Percentiles rank a stretch among this genome's conserved stretches.
Evolutionary conservation across 2,113 vertebrate genomes (phyloP).

Genomic region (Tupaia chinensis): DNA sequence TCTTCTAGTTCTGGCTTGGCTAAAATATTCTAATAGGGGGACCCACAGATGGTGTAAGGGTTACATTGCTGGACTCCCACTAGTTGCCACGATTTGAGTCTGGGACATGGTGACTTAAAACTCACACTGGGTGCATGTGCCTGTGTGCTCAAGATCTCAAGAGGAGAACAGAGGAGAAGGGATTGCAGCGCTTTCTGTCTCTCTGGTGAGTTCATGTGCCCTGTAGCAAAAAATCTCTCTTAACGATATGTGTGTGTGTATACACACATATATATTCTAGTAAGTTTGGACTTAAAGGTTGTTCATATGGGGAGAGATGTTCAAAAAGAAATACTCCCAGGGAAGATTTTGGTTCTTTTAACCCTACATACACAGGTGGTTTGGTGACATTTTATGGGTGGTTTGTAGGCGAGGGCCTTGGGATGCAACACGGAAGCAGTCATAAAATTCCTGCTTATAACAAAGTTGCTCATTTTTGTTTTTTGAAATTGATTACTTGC

Average conservation of each 20-base stretch:
- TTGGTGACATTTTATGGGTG: not conserved
- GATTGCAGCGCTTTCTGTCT: too few relatives aligned
- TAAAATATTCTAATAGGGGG: not conserved
- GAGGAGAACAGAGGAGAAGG: too few relatives aligned
- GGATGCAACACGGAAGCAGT: fast-evolving
- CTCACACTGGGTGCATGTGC: too few relatives aligned
- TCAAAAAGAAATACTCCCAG: not conserved
- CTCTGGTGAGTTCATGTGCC: too few relatives aligned
- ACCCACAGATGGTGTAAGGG: too few relatives aligned
- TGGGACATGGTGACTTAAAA: too few relatives aligned
- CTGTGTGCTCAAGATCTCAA: too few relatives aligned
- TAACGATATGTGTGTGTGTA: too few relatives aligned
- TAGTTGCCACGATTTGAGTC: too few relatives aligned
- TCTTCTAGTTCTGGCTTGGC: not conserved
- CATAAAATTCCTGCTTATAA: not conserved
- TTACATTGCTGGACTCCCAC: too few relatives aligned
- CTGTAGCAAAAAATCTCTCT: too few relatives aligned
- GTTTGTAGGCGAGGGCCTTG: fast-evolving
- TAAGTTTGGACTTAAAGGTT: not conserved
- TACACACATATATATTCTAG: too few relatives aligned
- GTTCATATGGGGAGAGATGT: not conserved
- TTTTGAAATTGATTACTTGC: not conserved
- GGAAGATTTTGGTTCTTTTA: not conserved
- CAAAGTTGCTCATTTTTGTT: not conserved
- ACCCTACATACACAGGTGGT: fast-evolving